Base-by-base conservation (phyloP, 2,888 invertebrate genomes). In the Andrena camellia region DNA sequence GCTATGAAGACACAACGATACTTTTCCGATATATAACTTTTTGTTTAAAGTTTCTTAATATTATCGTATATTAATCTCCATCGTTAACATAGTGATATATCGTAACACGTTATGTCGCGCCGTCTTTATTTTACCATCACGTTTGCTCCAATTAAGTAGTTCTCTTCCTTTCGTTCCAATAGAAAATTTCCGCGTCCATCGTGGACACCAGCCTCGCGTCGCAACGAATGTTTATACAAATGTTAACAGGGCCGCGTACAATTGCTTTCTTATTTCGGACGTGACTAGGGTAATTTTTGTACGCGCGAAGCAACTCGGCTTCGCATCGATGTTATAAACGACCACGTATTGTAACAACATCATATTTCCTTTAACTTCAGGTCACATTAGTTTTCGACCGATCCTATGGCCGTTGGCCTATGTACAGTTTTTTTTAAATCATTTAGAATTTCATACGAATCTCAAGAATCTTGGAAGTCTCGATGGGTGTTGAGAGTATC, bases 361-460 rank as follows among this genome's bases (percentile, higher is more conserved):
- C 59, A 66, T 80, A 75, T 68, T 79, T 57, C 59, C 29, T 59
- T 81, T 60, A 87, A 67, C 77, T 88, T 88, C 87, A 87, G 86
- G 88, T 87, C 86, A 87, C 86, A 84, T 75, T 78, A 50, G 84
- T 85, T 85, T 68, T 71, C 74, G 72, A 74, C 78, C 80, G 79
- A 70, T 85, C 13, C 72, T 85, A 86, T 54, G 60, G 52, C 78
- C 67, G 70, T 80, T 83, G 80, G 80, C 57, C 72, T 83, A 82
- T 85, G 57, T 83, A 86, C 78, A 84, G n/a, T 26, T 59, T 64
- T 48, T 42, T 13, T 42, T 42, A 42, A 42, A 17, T 17, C 13
- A 42, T 42, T 42, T 17, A 17, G 42, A 42, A 42, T 42, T 17
- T 42, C 42, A 42, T 17, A 42, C 42, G 42, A 42, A 42, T 42